phyloP scores from a whole-genome alignment of 2,797 vertebrate genomes.

The Glyptemys insculpta region DNA sequence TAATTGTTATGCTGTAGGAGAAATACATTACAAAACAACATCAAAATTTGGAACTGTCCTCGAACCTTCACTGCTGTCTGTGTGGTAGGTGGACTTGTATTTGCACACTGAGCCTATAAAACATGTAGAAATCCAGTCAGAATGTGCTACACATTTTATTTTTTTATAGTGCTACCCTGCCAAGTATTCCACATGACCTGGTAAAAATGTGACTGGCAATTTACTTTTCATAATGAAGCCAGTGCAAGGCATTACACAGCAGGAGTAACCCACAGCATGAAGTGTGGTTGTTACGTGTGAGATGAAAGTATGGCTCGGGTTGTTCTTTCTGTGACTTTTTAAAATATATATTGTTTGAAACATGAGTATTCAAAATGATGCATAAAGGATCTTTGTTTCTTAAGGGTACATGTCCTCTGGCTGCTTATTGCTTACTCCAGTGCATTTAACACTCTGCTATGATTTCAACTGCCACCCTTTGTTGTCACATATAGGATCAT shows the following conservation, averaged over 20 bases:
- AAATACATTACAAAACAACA: neutral
- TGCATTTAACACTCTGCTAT: neutral
- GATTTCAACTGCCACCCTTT: neutral
- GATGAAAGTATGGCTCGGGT: neutral
- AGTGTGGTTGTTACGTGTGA: neutral
- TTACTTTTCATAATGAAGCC: neutral
- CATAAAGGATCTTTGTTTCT: neutral
- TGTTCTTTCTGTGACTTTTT: neutral
- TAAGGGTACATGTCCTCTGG: neutral
- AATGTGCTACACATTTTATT: neutral
- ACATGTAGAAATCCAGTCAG: neutral
- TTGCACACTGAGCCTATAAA: fast-evolving
- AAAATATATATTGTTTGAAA: neutral
- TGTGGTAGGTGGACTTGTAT: too few relatives aligned
- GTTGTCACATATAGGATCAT: neutral
- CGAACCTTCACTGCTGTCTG: neutral
- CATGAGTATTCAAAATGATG: neutral
- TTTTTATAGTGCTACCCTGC: neutral
- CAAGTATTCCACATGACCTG: neutral
- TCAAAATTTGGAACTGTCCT: neutral
- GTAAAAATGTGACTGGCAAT: neutral
- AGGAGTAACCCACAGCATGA: neutral
- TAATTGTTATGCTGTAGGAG: neutral
- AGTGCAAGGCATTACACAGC: neutral
- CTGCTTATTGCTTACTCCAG: neutral